A percentile compares a stretch with the other conserved stretches of the same genome.
Conservation (phyloP, 2,888 invertebrate genomes). For the Fragum whitleyi region DNA sequence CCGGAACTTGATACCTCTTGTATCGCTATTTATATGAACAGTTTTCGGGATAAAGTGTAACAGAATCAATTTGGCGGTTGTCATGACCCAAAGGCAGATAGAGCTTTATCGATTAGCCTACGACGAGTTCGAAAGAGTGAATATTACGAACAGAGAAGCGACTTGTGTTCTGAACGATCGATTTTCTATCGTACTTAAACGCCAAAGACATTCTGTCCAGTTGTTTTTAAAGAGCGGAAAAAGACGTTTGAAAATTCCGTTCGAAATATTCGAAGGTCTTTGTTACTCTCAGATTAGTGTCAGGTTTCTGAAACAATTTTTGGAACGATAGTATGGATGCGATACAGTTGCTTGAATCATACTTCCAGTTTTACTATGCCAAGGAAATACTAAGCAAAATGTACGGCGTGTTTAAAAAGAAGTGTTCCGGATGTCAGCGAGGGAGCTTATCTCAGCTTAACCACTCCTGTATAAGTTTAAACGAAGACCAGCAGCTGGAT, state of each 20-base stretch:
- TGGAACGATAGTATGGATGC: not conserved
- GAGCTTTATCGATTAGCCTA: constrained; percentile 21
- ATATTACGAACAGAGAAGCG: constrained; percentile 14
- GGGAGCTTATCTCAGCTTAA: constrained; percentile 25
- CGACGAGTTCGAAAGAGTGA: constrained; percentile 25
- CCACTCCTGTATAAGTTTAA: constrained; percentile 24
- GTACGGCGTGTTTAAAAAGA: constrained; percentile 27
- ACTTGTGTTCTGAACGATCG: constrained; percentile 17
- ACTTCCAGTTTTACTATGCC: constrained; percentile 34
- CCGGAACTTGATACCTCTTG: not conserved
- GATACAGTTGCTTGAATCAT: constrained; percentile 22
- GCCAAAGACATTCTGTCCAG: constrained; percentile 29
- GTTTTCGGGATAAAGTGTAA: not conserved
- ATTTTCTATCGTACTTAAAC: constrained; percentile 34
- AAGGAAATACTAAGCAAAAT: constrained; percentile 30
- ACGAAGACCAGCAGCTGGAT: constrained; percentile 3
- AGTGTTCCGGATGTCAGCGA: constrained; percentile 20
- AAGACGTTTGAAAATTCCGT: constrained; percentile 32
- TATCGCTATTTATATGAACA: not conserved
- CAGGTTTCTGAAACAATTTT: not conserved
- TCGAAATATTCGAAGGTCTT: constrained; percentile 21
- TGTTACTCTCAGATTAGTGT: constrained; percentile 17
- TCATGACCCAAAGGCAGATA: constrained; percentile 33
- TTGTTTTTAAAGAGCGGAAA: constrained; percentile 25
- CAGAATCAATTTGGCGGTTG: not conserved